These are phyloP conservation scores for Volucella inanis DNA, from an alignment of 2,888 invertebrate genomes.

Conservation along the genomic window DNA sequence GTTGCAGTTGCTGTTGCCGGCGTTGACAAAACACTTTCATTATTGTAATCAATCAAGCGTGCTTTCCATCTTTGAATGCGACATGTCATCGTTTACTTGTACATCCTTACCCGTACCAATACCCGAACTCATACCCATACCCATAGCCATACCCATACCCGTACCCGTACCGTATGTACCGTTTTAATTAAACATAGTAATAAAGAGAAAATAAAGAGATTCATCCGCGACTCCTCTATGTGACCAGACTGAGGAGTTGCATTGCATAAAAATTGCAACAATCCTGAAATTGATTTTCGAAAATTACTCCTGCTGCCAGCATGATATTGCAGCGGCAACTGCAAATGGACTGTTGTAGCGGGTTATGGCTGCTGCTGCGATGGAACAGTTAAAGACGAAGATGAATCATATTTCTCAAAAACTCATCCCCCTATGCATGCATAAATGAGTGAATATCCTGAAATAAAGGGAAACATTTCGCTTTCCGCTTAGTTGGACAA, in stretches of 20 bases:
- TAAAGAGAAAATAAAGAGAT: slow-evolving; percentile 55
- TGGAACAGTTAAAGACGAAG: slow-evolving; percentile 39
- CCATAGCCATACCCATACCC: not conserved
- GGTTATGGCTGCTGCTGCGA: slow-evolving; percentile 33
- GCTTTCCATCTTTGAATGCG: slow-evolving; percentile 51
- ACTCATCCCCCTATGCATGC: slow-evolving; percentile 53
- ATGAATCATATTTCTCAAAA: slow-evolving; percentile 58
- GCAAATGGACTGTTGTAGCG: slow-evolving; percentile 48
- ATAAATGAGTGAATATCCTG: slow-evolving; percentile 67
- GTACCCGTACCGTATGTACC: slow-evolving; percentile 21
- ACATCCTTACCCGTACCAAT: not conserved
- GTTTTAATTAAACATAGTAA: slow-evolving; percentile 67
- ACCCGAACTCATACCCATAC: not conserved
- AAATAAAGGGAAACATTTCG: slow-evolving; percentile 57
- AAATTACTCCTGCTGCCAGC: slow-evolving; percentile 64
- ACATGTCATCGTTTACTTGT: slow-evolving; percentile 30
- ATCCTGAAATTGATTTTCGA: slow-evolving; percentile 65
- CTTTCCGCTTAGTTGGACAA: slow-evolving; percentile 70
- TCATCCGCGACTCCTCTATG: slow-evolving; percentile 46
- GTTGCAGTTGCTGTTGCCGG: slow-evolving; percentile 34
- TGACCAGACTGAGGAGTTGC: slow-evolving; percentile 53
- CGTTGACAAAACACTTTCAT: slow-evolving; percentile 71
- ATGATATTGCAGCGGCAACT: not conserved
- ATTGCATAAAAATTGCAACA: slow-evolving; percentile 59
- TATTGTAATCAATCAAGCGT: slow-evolving; percentile 74